These are phyloP conservation scores for Lymantria monacha DNA, from an alignment of 2,888 invertebrate genomes.

Conservation along the genomic window DNA sequence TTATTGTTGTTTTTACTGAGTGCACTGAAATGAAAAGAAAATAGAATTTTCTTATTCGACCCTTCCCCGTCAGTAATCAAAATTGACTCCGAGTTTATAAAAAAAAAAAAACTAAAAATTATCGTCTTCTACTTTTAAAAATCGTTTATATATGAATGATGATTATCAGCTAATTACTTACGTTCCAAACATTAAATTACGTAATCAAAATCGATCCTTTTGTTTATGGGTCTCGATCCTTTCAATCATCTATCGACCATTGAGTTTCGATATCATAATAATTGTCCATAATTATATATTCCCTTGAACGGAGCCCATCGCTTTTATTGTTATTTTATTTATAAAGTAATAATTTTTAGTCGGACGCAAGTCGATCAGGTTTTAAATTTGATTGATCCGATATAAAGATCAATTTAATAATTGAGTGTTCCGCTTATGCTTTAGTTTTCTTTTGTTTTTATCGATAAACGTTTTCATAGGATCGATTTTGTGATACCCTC, in stretches of 20 bases:
- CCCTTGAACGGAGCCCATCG: conserved; percentile 75
- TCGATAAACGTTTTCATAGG: conserved; percentile 68
- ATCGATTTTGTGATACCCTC: conserved; percentile 56
- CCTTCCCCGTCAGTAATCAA: conserved; percentile 57
- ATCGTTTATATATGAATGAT: conserved; percentile 52
- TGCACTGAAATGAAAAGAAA: conserved; percentile 78
- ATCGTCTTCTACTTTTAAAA: conserved; percentile 39
- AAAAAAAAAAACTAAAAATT: conserved; percentile 43
- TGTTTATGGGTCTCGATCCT: conserved; percentile 80
- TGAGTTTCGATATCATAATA: conserved; percentile 80
- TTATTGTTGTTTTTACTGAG: conserved; percentile 78
- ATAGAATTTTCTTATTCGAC: conserved; percentile 69
- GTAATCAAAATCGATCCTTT: conserved; percentile 78
- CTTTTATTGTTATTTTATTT: conserved; percentile 83
- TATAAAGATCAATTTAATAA: conserved; percentile 80
- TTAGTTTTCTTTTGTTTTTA: conserved; percentile 65
- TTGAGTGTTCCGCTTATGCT: conserved; percentile 69
- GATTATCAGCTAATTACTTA: conserved; percentile 72
- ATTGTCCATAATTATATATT: conserved; percentile 82
- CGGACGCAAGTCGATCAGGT: conserved; percentile 75
- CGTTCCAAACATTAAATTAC: conserved; percentile 65
- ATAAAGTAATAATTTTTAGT: conserved; percentile 80
- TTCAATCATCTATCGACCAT: conserved; percentile 81
- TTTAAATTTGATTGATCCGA: conserved; percentile 82
- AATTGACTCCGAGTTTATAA: conserved; percentile 54